Percentiles rank a stretch among this genome's conserved stretches.
These are phyloP conservation scores for Athene cunicularia DNA, from an alignment of 2,113 vertebrate genomes.

Conservation along the genomic window DNA sequence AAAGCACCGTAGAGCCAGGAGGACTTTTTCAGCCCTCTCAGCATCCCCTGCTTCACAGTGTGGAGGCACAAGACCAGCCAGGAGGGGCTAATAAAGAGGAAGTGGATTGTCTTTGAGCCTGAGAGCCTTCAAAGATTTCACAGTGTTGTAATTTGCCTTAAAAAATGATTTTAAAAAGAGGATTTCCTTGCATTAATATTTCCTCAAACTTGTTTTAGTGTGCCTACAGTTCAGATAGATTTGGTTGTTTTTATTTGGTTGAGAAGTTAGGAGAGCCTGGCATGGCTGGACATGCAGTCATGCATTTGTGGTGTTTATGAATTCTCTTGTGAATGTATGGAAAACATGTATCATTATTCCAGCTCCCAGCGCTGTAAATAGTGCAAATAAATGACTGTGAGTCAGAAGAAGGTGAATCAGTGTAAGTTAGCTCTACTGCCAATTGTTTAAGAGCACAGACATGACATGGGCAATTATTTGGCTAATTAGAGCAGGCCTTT, in stretches of 20 bases:
- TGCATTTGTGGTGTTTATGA: background rate
- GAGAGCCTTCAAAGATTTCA: background rate
- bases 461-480: background rate
- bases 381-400: slow-evolving; percentile 20
- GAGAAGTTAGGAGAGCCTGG: background rate
- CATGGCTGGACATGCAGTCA: background rate
- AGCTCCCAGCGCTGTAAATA: background rate
- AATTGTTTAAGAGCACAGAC: background rate
- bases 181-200: background rate
- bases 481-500: slow-evolving; percentile 2
- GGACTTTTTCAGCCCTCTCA: background rate
- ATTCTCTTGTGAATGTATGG: slow-evolving; percentile 1
- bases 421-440: background rate
- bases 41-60: background rate
- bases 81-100: background rate
- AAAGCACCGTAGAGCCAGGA: background rate
- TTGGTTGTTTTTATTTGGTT: background rate
- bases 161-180: background rate
- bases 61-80: background rate
- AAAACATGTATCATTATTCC: background rate
- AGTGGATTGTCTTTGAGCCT: background rate
- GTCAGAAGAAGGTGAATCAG: slow-evolving; percentile 49
- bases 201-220: background rate
- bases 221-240: background rate
- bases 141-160: background rate